These are phyloP conservation scores for Glaucomys volans DNA, from an alignment of 2,113 vertebrate species.

Conservation along the genomic window DNA sequence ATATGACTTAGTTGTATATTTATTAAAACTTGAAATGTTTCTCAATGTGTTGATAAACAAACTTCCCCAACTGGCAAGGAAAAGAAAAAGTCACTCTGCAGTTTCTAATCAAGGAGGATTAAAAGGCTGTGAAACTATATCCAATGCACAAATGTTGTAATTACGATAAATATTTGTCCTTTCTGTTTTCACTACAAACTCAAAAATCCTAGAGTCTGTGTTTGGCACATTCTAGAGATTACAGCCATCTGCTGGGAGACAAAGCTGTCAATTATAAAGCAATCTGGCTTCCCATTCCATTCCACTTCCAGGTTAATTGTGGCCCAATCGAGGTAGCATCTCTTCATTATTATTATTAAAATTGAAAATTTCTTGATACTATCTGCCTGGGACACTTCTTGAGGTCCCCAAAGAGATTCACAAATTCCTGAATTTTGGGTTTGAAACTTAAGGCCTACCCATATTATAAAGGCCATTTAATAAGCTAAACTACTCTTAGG, in stretches of 20 bases:
- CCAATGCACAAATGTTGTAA: conserved; percentile 76
- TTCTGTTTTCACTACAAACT: conserved; percentile 80
- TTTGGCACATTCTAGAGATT: conserved; percentile 81
- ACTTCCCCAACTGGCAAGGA: conserved; percentile 51
- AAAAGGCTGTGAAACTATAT: conserved; percentile 79
- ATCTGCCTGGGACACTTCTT: not conserved
- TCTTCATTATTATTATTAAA: conserved; percentile 34
- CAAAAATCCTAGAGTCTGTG: conserved; percentile 75
- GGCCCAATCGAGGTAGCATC: not conserved
- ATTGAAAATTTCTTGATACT: not conserved
- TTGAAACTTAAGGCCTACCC: conserved; percentile 2
- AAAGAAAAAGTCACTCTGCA: not conserved
- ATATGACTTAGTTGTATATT: not conserved
- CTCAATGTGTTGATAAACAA: conserved; percentile 45
- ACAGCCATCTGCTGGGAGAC: conserved; percentile 80
- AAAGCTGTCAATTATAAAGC: conserved; percentile 81
- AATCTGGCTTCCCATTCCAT: conserved; percentile 70
- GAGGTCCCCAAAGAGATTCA: conserved; percentile 3
- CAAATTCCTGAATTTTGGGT: not conserved
- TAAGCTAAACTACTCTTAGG: not conserved
- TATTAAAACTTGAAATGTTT: not conserved
- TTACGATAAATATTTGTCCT: conserved; percentile 85
- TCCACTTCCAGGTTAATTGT: conserved; percentile 66
- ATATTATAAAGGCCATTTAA: not conserved
- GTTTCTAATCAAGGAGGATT: conserved; percentile 74